phyloP scores from a whole-genome alignment of 2,888 invertebrate genomes.

The Andrena dorsata region DNA sequence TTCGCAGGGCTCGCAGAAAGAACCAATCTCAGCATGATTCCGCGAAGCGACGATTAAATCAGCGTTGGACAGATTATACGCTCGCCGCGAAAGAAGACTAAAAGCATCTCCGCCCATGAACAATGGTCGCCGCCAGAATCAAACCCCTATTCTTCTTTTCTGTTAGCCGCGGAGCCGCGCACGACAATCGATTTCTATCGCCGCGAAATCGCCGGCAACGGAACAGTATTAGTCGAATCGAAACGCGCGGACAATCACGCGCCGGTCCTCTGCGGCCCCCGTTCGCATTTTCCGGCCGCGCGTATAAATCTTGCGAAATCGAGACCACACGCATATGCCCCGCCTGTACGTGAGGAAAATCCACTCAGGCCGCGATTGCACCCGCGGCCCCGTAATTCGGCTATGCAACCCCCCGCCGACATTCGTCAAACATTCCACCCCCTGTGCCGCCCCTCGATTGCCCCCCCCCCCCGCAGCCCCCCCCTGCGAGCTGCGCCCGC shows the following conservation, averaged over 20 bases:
- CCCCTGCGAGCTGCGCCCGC: neutral
- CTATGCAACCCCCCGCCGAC: conserved; percentile 44
- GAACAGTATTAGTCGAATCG: conserved; percentile 3
- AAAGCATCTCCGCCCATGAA: too few relatives aligned
- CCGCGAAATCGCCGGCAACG: neutral
- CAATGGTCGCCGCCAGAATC: too few relatives aligned
- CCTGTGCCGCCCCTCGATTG: neutral
- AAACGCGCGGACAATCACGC: neutral
- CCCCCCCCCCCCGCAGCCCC: neutral
- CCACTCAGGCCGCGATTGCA: conserved; percentile 29
- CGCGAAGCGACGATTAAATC: too few relatives aligned
- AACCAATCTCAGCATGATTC: too few relatives aligned
- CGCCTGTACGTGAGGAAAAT: conserved; percentile 47
- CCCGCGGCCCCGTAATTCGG: conserved; percentile 43
- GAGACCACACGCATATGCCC: conserved; percentile 16
- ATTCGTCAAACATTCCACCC: conserved; percentile 54
- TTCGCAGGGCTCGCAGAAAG: too few relatives aligned
- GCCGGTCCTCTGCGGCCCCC: neutral
- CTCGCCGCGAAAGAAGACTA: too few relatives aligned
- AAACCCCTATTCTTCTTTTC: neutral
- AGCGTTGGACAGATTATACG: too few relatives aligned
- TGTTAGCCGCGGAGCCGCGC: neutral
- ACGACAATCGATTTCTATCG: neutral
- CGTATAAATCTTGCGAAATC: conserved; percentile 37
- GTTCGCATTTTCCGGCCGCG: conserved; percentile 20